Evolutionary conservation across 2,797 vertebrate species (phyloP), one percentile per base, ranked within the genome.

Genomic region (Tangara arthus): DNA sequence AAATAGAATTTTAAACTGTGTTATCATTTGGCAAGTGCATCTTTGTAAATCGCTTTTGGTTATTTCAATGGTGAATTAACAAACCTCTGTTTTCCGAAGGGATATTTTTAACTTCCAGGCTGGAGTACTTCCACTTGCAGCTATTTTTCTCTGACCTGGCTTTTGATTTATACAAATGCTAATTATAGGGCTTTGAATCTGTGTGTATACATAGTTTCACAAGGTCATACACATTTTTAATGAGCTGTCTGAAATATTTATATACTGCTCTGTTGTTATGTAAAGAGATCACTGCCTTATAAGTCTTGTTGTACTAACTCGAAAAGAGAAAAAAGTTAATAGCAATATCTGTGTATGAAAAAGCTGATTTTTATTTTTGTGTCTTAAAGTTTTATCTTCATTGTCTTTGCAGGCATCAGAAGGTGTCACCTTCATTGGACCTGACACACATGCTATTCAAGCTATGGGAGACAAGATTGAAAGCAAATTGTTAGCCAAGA

Each of bases 391-490:
- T 98, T 96, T 98, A 89, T 97, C 97, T 98, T 98, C 97, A 97
- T 99, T 98, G 98, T 98, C 98, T 98, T 98, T 96, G 96, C 98
- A 99, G 98, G 99, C 98, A 96, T 98, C 98, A 92, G 97, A 98
- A 98, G 98, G 98, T 98, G 98, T 99, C 98, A 98, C 98, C 98
- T 99, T 99, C 98, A 98, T 98, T 97, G 98, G 99, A 97, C 99
- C 98, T 57, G 99, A 99, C 97, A 99, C 98, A 9, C 97, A 98
- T 80, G 99, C 98, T 97, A 98, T 98, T 98, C 98, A 98, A 97
- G 98, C 98, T 96, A 98, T 99, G 98, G 99, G 98, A 97, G 99
- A 99, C 98, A 99, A 99, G 98, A 99, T 99, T 93, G 99, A 99
- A 97, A 99, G 98, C 97, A 99, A 99, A 98, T 98, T 99, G 97